Evolutionary conservation across 2,113 vertebrate genomes (phyloP).

Genomic region (Galeopterus variegatus): DNA sequence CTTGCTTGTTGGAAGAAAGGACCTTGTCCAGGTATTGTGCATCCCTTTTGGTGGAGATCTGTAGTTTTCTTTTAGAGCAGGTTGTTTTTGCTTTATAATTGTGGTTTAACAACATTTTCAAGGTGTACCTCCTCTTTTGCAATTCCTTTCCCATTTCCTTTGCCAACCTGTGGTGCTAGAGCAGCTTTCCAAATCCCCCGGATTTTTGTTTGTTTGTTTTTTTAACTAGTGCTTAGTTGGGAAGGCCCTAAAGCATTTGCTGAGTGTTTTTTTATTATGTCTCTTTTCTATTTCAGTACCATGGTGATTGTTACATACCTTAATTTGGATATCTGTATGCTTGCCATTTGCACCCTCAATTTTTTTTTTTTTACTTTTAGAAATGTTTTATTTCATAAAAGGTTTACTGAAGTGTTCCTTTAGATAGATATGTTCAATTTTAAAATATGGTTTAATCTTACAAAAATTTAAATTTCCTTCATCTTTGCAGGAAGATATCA

Average conservation of each 20-base stretch:
- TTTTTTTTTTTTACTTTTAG: constrained; percentile 2
- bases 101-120: background rate
- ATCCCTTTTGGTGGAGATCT: background rate
- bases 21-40: constrained; percentile 94
- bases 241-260: background rate
- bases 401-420: constrained; percentile 1
- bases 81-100: background rate
- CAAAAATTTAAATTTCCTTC: background rate
- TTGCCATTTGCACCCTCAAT: constrained; percentile 28
- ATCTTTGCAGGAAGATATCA: background rate
- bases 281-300: background rate
- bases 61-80: background rate
- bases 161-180: background rate
- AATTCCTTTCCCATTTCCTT: constrained; percentile 32
- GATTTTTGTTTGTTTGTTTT: no score
- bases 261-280: background rate
- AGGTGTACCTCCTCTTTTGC: background rate
- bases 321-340: background rate
- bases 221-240: constrained; percentile 9
- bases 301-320: background rate
- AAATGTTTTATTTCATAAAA: constrained; percentile 30
- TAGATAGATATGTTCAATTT: background rate
- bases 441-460: constrained; percentile 12
- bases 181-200: background rate
- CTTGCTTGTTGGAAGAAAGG: constrained; percentile 93